These are phyloP conservation scores for Alcis repandata DNA, from an alignment of 2,888 invertebrate species.

Conservation along the genomic window DNA sequence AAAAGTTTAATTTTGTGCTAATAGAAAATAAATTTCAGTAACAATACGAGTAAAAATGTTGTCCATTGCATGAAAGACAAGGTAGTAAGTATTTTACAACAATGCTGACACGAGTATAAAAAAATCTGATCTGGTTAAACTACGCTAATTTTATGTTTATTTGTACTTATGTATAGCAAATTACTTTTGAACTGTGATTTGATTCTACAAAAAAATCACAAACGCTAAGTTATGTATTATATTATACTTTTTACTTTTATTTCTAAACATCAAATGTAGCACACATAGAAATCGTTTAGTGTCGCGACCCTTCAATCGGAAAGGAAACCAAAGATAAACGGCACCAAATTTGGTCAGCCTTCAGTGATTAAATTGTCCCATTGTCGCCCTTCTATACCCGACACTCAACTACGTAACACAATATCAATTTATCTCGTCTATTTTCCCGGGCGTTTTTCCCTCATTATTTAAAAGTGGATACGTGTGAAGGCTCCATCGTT, in stretches of 20 bases:
- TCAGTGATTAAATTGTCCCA: slow-evolving; percentile 22
- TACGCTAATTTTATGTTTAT: no score
- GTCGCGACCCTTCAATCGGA: neutral
- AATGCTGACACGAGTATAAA: no score
- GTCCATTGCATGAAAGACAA: no score
- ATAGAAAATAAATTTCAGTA: neutral
- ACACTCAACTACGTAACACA: slow-evolving; percentile 26
- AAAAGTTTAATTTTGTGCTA: neutral
- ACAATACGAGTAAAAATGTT: no score
- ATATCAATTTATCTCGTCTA: slow-evolving; percentile 47
- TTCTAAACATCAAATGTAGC: neutral
- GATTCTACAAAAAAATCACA: no score
- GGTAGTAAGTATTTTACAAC: no score
- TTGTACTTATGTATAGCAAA: no score
- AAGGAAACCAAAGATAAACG: slow-evolving; percentile 10
- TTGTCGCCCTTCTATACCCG: slow-evolving; percentile 9
- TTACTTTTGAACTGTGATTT: no score
- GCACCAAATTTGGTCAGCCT: slow-evolving; percentile 1
- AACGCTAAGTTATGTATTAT: neutral
- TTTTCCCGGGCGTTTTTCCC: slow-evolving; percentile 47
- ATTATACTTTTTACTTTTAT: neutral
- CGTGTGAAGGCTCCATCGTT: slow-evolving; percentile 65
- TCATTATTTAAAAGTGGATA: slow-evolving; percentile 66
- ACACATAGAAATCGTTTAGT: neutral
- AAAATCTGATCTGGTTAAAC: no score